Evolutionary conservation across 2,113 vertebrate genomes (phyloP).

Genomic region (Caloenas nicobarica): DNA sequence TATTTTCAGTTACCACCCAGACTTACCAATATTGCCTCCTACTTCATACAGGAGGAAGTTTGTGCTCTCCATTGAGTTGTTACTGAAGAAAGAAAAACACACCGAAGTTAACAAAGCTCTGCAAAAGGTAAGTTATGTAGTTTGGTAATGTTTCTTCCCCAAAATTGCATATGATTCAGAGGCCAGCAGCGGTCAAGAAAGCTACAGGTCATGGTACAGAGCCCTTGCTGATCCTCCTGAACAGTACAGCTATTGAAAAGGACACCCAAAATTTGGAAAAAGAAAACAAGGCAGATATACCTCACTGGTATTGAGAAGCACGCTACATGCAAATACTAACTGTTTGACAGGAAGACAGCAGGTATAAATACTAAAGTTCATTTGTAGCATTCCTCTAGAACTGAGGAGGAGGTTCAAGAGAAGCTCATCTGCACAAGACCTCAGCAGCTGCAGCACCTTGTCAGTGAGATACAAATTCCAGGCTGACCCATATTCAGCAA

Average conservation of each 20-base stretch:
- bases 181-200: neutral
- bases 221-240: neutral
- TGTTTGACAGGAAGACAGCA: neutral
- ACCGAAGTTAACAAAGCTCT: neutral
- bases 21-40: slow-evolving; percentile 87
- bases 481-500: neutral
- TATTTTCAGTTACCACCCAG: neutral
- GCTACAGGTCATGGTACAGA: neutral
- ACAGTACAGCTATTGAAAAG: neutral
- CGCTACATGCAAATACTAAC: neutral
- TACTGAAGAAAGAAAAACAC: slow-evolving; percentile 62
- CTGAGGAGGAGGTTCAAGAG: neutral
- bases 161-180: neutral
- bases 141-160: neutral
- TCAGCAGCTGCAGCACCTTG: neutral
- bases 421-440: neutral
- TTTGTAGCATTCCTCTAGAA: neutral
- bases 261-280: neutral
- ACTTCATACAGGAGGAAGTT: slow-evolving; percentile 84
- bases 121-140: rapidly evolving
- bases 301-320: neutral
- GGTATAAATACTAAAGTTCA: neutral
- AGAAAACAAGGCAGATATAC: neutral
- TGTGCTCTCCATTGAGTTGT: slow-evolving; percentile 62
- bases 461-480: neutral